Evolutionary conservation across 1,140 invertebrate species (phyloP).

Genomic region (Zaprionus vittiger): DNA sequence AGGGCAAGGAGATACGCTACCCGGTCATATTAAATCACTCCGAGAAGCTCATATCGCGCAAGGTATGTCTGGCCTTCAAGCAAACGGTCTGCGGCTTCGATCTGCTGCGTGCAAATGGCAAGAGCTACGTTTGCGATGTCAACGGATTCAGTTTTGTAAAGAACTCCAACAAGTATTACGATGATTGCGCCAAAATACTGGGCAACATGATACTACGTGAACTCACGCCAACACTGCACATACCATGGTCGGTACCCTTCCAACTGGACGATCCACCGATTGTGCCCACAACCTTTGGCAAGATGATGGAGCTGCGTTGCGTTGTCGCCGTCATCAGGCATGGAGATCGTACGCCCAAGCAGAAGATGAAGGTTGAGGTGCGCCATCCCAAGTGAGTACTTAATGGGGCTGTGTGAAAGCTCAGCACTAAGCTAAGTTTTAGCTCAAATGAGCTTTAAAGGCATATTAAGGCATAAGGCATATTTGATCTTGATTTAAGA

Average conservation of each 20-base stretch:
- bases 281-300: slow-evolving; percentile 99
- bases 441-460: neutral
- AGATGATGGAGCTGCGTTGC: slow-evolving; percentile 99
- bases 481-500: too few species aligned
- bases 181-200: slow-evolving; percentile 99
- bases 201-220: slow-evolving; percentile 96
- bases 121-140: slow-evolving; percentile 99
- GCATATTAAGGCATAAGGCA: too few species aligned
- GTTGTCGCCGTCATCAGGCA: slow-evolving; percentile 99
- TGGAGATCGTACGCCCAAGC: slow-evolving; percentile 99
- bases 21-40: slow-evolving; percentile 98
- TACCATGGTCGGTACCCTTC: slow-evolving; percentile 98
- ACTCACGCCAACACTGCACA: slow-evolving; percentile 96
- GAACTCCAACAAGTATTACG: slow-evolving; percentile 99
- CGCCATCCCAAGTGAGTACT: slow-evolving; percentile 95
- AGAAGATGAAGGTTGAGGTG: slow-evolving; percentile 99
- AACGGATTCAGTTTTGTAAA: slow-evolving; percentile 99
- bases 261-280: slow-evolving; percentile 99
- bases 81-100: slow-evolving; percentile 99
- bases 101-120: slow-evolving; percentile 97
- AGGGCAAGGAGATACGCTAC: slow-evolving; percentile 99
- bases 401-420: neutral
- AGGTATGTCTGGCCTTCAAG: slow-evolving; percentile 99
- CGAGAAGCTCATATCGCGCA: slow-evolving; percentile 99
- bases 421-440: neutral